Conservation (phyloP, 2,113 vertebrate species). For the Protobothrops flavoviridis region DNA sequence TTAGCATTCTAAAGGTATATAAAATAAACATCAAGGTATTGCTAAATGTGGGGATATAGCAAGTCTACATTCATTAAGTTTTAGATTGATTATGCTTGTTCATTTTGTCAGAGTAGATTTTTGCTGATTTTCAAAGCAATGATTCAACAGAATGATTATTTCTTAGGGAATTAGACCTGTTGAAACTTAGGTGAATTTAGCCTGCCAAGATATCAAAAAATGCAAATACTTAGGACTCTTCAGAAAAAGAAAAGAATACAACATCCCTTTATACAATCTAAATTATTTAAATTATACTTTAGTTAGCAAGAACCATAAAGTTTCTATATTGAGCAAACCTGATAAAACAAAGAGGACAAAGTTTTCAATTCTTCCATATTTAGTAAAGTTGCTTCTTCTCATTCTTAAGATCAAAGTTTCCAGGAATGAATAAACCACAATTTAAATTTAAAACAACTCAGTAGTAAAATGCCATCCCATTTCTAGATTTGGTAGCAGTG, state of each 20-base stretch:
- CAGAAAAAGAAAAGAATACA: neutral
- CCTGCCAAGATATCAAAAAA: neutral
- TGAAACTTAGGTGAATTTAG: neutral
- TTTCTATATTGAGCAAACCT: neutral
- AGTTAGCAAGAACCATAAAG: neutral
- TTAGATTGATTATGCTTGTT: conserved; percentile 8
- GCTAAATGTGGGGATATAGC: neutral
- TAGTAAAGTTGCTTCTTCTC: neutral
- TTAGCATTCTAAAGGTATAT: neutral
- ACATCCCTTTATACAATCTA: neutral
- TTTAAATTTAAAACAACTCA: no score
- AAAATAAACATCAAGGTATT: neutral
- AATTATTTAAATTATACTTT: neutral
- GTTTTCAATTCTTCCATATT: no score
- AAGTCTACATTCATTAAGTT: conserved; percentile 47
- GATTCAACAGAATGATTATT: conserved; percentile 34
- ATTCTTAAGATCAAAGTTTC: neutral
- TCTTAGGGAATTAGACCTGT: neutral
- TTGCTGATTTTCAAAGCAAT: conserved; percentile 13
- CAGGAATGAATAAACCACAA: neutral
- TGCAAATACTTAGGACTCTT: neutral
- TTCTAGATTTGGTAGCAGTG: neutral
- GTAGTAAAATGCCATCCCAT: neutral
- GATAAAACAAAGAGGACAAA: neutral
- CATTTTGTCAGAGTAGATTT: neutral